Base-by-base conservation (phyloP, 2,113 vertebrate species). In the Lasiurus cinereus region DNA sequence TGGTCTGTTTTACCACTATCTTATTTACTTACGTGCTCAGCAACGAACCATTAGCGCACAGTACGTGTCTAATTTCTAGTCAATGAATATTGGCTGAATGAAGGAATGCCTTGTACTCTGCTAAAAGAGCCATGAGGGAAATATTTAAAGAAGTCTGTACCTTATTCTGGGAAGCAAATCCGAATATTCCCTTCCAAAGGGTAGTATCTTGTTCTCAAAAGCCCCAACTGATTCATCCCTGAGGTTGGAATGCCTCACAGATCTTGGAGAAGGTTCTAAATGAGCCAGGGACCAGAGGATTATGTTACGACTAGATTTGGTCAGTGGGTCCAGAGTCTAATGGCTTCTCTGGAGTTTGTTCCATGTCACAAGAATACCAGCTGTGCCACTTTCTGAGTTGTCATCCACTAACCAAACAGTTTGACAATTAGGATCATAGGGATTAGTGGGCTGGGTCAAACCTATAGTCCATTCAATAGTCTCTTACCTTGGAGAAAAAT, bases 121-220 rank as follows among this genome's bases (percentile, higher is more conserved):
- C 67, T 88, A 93, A 89, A 85, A 59, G 73, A 93, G 36, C 43
- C 78, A 52, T 21, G 29, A 76, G n/a, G 46, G 39, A 94, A 92
- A 36, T 59, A 3, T 83, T 33, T 66, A 62, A 95, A 88, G 67
- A 85, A 46, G 16, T 39, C 46, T 96, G 62, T 43, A 66, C 8
- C n/a, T 88, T 84, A 56, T 78, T 56, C 12, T 48, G 33, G 6
- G 46, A 73, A 78, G 67, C 11, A 78, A 70, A 91, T 66, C 39
- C 90, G 72, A 93, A 16, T 62, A 73, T 87, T 90, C 84, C 66
- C 66, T 90, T 92, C 88, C 62, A 59, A 87, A 89, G 59, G 43
- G 22, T n/a, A 77, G n/a, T 66, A 31, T 9, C 13, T 79, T 90
- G n/a, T 83, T 94, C 80, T 90, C 91, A 83, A 76, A 87, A 24